Evolutionary conservation across 2,888 invertebrate genomes (phyloP).

Genomic region (Orthosia gothica): DNA sequence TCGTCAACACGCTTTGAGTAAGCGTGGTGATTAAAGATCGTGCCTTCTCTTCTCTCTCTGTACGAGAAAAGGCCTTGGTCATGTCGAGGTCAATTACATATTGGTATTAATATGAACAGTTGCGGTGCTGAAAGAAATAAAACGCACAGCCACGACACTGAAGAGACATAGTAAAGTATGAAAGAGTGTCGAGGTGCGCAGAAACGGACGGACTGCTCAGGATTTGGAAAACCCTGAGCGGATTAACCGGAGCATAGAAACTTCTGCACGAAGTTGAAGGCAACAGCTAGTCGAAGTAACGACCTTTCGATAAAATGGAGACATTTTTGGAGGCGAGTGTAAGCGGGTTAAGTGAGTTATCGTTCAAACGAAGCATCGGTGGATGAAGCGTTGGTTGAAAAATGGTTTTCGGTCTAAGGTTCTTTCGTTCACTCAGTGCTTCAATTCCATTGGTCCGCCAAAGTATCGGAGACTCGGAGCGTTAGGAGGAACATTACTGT

Average conservation of each 20-base stretch:
- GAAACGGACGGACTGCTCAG: not conserved
- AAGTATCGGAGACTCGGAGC: not conserved
- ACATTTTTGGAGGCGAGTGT: constrained; percentile 13
- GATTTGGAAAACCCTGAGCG: not conserved
- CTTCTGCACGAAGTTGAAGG: not conserved
- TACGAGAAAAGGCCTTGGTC: not conserved
- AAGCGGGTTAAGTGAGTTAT: constrained; percentile 22
- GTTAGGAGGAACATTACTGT: not conserved
- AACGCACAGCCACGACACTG: not conserved
- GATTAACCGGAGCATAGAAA: not conserved
- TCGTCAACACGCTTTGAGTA: too few relatives aligned
- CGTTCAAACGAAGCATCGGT: constrained; percentile 17
- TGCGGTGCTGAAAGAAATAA: not conserved
- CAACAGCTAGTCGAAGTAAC: not conserved
- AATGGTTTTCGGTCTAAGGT: constrained; percentile 11
- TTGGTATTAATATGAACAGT: not conserved
- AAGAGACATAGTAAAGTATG: not conserved
- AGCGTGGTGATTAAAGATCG: not conserved
- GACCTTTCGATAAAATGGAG: constrained; percentile 9
- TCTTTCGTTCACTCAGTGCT: constrained; percentile 2
- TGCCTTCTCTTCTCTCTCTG: not conserved
- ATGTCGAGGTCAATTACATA: not conserved
- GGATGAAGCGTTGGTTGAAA: constrained; percentile 14
- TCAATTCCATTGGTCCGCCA: not conserved
- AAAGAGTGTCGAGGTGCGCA: too few relatives aligned